Conservation (phyloP, 2,797 vertebrate species). For the Cynopterus sphinx region DNA sequence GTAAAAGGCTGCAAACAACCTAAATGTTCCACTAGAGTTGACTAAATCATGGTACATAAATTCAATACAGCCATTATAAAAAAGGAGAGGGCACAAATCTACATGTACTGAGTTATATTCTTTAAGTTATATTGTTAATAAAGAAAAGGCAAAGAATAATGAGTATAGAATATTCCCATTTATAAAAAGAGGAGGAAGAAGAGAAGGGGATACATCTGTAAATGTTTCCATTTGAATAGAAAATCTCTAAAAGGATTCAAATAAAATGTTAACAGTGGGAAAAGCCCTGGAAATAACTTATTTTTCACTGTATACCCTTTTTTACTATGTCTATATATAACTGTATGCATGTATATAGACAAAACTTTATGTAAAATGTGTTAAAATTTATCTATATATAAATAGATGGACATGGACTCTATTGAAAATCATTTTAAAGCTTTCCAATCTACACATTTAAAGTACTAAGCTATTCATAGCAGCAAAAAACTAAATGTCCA, state of each 20-base stretch:
- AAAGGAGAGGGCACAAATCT: not conserved
- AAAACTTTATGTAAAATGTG: not conserved
- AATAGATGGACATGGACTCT: not conserved
- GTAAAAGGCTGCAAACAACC: not conserved
- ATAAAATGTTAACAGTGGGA: not conserved
- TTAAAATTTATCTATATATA: not conserved
- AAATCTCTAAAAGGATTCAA: constrained; percentile 4
- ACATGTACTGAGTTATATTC: not conserved
- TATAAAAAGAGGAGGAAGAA: not conserved
- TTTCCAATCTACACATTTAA: constrained; percentile 15
- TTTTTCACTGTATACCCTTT: not conserved
- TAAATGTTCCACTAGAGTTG: not conserved
- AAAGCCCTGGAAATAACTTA: not conserved
- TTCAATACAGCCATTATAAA: not conserved
- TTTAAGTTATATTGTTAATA: constrained; percentile 4
- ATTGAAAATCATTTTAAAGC: not conserved
- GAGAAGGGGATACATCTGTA: not conserved
- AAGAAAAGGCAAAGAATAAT: not conserved
- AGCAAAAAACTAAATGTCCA: not conserved
- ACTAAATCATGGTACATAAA: not conserved
- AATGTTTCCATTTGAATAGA: not conserved
- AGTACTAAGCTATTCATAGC: not conserved
- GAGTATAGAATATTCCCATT: not conserved
- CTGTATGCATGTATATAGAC: not conserved
- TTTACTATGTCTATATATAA: not conserved